Evolutionary conservation across 2,797 vertebrate species (phyloP).

Genomic region (Thalassophryne amazonica): DNA sequence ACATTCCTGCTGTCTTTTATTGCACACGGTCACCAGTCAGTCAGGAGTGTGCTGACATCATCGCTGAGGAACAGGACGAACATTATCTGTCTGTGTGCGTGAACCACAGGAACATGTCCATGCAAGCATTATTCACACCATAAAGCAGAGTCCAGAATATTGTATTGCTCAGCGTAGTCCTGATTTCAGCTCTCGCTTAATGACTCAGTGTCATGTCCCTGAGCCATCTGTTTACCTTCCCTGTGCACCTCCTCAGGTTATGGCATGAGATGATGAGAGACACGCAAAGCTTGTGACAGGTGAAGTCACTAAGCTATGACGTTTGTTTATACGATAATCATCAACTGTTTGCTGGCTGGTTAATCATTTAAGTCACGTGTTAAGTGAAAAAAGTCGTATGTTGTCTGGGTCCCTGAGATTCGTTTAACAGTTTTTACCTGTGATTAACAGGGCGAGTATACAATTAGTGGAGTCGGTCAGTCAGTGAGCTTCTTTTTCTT

Average conservation of each 20-base stretch:
- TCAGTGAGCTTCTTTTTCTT: too few relatives aligned
- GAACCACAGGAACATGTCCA: neutral
- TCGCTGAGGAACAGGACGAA: conserved; percentile 37
- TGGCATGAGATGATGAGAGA: neutral
- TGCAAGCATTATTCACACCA: conserved; percentile 11
- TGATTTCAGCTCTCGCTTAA: neutral
- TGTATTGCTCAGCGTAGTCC: neutral
- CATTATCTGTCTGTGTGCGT: conserved; percentile 2
- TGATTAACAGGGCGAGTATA: too few relatives aligned
- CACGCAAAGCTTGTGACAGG: neutral
- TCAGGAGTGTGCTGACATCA: conserved; percentile 46
- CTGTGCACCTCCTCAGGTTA: neutral
- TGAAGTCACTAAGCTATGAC: too few relatives aligned
- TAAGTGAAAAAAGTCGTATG: too few relatives aligned
- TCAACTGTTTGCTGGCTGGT: too few relatives aligned
- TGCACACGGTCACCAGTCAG: conserved; percentile 8
- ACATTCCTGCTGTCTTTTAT: conserved; percentile 28
- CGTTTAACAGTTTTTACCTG: too few relatives aligned
- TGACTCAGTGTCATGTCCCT: neutral
- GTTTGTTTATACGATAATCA: too few relatives aligned
- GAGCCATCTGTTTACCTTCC: neutral
- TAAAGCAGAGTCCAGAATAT: neutral
- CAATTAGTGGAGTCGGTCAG: too few relatives aligned
- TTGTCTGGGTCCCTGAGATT: too few relatives aligned
- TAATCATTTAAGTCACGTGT: too few relatives aligned